These are phyloP conservation scores for Neolamprologus caudopunctatus DNA, from an alignment of 2,113 vertebrate species.

Conservation along the genomic window DNA sequence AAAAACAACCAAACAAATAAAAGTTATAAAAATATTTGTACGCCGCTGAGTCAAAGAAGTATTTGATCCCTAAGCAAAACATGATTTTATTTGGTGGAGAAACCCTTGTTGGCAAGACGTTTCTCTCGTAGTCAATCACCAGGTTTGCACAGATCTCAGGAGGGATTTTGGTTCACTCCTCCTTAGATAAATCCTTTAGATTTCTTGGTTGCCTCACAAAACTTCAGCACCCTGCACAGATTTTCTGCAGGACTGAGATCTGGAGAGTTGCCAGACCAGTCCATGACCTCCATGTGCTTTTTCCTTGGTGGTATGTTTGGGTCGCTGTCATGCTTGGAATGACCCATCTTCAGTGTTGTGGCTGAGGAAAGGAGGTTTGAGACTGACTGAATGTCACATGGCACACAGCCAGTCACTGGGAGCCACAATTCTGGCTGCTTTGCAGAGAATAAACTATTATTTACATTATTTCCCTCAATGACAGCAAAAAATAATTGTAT, in stretches of 20 bases:
- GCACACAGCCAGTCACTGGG: background rate
- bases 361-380: background rate
- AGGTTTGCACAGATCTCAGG: background rate
- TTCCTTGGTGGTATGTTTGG: background rate
- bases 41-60: background rate
- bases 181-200: background rate
- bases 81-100: background rate
- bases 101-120: background rate
- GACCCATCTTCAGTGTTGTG: background rate
- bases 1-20: background rate
- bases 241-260: background rate
- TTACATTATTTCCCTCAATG: background rate
- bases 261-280: background rate
- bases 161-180: background rate
- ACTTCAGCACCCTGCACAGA: background rate
- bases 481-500: background rate
- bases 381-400: background rate
- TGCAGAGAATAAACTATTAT: background rate
- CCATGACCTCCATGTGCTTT: background rate
- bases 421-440: background rate
- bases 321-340: background rate
- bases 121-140: background rate
- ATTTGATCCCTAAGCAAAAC: background rate
- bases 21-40: background rate
- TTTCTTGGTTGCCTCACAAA: background rate